phyloP scores from a whole-genome alignment of 2,888 invertebrate species.

The Sepiola atlantica region DNA sequence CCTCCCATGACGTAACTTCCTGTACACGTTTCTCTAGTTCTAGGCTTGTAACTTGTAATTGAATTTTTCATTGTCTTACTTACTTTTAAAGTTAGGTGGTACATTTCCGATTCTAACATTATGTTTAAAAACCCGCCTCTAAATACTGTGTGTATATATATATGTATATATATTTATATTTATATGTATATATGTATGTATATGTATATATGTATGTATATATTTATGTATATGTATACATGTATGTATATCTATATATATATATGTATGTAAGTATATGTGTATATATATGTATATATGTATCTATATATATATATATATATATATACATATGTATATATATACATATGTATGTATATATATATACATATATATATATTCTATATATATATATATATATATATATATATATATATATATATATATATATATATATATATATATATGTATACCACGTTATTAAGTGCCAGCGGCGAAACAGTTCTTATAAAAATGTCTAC shows the following conservation, averaged over 20 bases:
- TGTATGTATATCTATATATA: background rate
- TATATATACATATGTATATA: background rate
- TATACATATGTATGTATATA: background rate
- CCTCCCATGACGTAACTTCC: too few species aligned
- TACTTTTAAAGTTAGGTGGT: too few species aligned
- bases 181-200: background rate
- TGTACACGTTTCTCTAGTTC: too few species aligned
- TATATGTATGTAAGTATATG: background rate
- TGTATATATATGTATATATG: background rate
- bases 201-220: background rate
- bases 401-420: background rate
- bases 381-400: conserved; percentile 14
- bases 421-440: too few species aligned
- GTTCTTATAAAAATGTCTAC: too few species aligned
- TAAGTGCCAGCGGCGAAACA: too few species aligned
- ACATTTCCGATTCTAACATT: too few species aligned
- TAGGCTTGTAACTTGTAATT: too few species aligned
- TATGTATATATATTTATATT: background rate
- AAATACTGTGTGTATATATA: too few species aligned
- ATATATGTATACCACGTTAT: too few species aligned
- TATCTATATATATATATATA: background rate
- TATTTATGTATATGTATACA: background rate
- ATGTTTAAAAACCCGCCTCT: too few species aligned
- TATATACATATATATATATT: background rate
- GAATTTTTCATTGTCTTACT: too few species aligned